Base-by-base conservation (phyloP, 2,797 vertebrate species). In the Macroramphosus scolopax region DNA sequence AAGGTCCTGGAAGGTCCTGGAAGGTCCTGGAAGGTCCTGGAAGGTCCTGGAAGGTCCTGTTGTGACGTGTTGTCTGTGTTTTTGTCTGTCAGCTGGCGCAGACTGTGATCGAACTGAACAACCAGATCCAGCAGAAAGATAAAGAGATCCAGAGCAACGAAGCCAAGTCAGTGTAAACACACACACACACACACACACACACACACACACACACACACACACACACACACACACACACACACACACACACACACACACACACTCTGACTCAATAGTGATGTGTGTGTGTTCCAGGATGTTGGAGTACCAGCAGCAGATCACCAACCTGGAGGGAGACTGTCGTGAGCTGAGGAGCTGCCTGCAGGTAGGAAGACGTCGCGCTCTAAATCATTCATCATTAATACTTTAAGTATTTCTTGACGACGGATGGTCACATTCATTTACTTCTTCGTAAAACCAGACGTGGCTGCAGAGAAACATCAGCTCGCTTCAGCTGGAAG, bases 71-170 rank as follows among this genome's bases (percentile, higher is more conserved):
- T 5, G 30, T n/a, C 15, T 51, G 5, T 65, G 2, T 46, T 10
- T 53, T 9, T 51, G 5, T 24, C n/a, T 5, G 44, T 9, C 85
- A 98, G 96, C 71, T 98, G 77, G 96, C 96, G 18, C 95, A 98
- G 73, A 89, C 82, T 52, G 96, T 98, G 57, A 98, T 98, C 16
- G 94, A 98, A 54, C 88, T 98, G 53, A 98, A 96, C 77, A 95
- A 93, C 83, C 94, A 92, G 85, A 95, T 98, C 82, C 94, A 97
- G 34, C 92, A 91, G 79, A 98, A 98, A 54, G 96, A 98, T 87
- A 90, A 88, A 67, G 95, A 98, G 78, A 95, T 98, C 77, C 95
- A 96, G 87, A 84, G 72, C 84, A 98, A 97, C 3, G 93, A 96
- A 85, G 91, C 91, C 65, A 95, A 90, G 96, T 98, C 57, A 90